Base-by-base conservation (phyloP, 2,888 invertebrate genomes). In the Andrena dorsata region DNA sequence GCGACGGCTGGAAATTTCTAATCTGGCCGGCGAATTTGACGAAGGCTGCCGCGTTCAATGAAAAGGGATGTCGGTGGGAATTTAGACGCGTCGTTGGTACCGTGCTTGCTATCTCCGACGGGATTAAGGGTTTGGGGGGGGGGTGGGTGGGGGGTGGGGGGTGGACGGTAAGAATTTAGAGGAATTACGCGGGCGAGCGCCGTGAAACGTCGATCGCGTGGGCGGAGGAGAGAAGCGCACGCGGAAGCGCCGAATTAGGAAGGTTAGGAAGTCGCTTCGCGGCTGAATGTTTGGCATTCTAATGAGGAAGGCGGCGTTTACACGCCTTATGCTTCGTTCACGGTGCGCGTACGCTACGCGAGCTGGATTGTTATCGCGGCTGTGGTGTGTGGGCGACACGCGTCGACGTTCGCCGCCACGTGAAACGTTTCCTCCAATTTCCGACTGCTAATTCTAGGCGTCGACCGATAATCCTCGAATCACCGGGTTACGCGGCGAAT, bases 231-330 rank as follows among this genome's bases (percentile, higher is more conserved):
- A n/a, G 64, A 71, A 61, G 82, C 83, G 53, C 83, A 84, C 88
- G 85, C 91, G 92, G 91, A 90, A 92, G 87, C 81, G 81, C 90
- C 90, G 90, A 91, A 90, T 92, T 90, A 90, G 92, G 89, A 90
- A 92, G 90, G 90, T 90, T 90, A 89, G 92, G 90, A 90, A 90
- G 90, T 90, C 85, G 88, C 82, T 87, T 88, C 88, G 86, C 83
- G 84, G 78, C 82, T 86, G 89, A 90, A 93, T 91, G 92, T 91
- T 90, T 86, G 90, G 91, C 90, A 92, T 93, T 93, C 92, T 93
- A 93, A 93, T 92, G 93, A 93, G 93, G 92, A 92, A 93, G 90
- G 91, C 90, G 91, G 90, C 93, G 89, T 91, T 93, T 92, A 92
- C 86, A 84, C 88, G 89, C 80, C 88, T 88, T 86, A 77, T 76